These are phyloP conservation scores for Chamaetylas fuelleborni DNA, from an alignment of 2,113 vertebrate genomes.

Conservation along the genomic window DNA sequence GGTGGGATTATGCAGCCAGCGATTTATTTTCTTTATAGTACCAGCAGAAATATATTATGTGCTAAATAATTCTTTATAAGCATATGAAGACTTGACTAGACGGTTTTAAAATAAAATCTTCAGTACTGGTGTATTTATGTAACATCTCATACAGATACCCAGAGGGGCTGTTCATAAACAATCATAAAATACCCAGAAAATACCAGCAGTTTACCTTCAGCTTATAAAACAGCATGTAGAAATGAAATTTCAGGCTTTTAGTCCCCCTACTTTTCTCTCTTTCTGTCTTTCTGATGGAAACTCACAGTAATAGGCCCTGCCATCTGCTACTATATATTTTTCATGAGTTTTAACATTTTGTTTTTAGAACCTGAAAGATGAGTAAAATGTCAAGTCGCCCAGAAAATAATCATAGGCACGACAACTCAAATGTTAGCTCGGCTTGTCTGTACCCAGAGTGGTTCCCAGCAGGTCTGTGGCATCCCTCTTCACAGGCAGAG, in stretches of 20 bases:
- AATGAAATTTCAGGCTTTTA: conserved; percentile 14
- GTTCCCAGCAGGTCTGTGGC: neutral
- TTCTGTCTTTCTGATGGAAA: conserved; percentile 1
- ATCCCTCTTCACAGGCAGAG: neutral
- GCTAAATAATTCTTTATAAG: conserved; percentile 1
- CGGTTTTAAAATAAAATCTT: neutral
- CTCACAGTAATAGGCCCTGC: conserved; percentile 46
- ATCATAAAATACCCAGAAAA: neutral
- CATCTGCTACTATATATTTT: conserved; percentile 66
- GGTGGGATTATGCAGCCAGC: neutral
- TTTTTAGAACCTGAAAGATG: conserved; percentile 70
- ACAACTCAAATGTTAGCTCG: conserved; percentile 64
- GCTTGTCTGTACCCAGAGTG: conserved; percentile 16
- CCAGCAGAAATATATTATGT: neutral
- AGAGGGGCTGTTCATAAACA: neutral
- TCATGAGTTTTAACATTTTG: conserved; percentile 65
- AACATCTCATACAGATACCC: neutral
- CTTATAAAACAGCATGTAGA: conserved; percentile 25
- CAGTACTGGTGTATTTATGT: neutral
- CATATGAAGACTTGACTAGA: neutral
- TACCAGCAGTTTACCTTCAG: conserved; percentile 20
- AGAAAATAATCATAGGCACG: conserved; percentile 64
- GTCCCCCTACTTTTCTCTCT: neutral
- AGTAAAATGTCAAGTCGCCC: conserved; percentile 68
- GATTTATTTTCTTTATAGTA: neutral